phyloP scores from a whole-genome alignment of 2,113 vertebrate species.

The Centrocercus urophasianus region DNA sequence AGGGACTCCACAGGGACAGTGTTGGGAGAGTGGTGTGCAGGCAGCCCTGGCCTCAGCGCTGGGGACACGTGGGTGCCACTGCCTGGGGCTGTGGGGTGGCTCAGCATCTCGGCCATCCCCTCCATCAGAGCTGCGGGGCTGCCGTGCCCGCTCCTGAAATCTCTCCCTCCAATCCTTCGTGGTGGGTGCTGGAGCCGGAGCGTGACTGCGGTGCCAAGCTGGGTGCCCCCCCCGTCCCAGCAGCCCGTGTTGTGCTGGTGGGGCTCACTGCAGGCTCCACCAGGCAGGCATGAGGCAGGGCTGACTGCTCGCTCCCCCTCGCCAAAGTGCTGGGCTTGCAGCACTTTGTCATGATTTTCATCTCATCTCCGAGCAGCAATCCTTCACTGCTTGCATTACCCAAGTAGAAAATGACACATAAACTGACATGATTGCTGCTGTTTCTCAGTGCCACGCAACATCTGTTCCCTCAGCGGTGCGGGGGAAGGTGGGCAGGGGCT shows the following conservation, averaged over 20 bases:
- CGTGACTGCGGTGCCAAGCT: neutral
- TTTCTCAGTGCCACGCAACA: neutral
- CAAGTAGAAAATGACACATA: neutral
- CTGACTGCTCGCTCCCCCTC: neutral
- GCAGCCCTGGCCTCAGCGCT: neutral
- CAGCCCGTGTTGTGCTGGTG: neutral
- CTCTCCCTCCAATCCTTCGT: neutral
- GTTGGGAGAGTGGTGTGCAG: neutral
- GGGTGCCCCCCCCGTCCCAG: neutral
- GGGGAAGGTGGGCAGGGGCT: neutral
- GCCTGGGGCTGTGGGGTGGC: neutral
- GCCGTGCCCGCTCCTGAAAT: neutral
- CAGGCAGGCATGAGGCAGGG: neutral
- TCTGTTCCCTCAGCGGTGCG: rapidly evolving
- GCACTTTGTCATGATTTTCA: constrained; percentile 12
- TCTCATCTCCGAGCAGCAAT: neutral
- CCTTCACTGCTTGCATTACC: neutral
- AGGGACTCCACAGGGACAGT: neutral
- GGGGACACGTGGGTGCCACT: neutral
- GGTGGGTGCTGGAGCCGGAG: neutral
- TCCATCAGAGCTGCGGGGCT: neutral
- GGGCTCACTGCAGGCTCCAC: neutral
- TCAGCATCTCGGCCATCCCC: neutral
- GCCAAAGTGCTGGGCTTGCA: neutral
- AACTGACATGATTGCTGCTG: neutral